A percentile compares a stretch with the other conserved stretches of the same genome.
These are phyloP conservation scores for Phocoena sinus DNA, from an alignment of 2,113 vertebrate genomes.

Conservation along the genomic window DNA sequence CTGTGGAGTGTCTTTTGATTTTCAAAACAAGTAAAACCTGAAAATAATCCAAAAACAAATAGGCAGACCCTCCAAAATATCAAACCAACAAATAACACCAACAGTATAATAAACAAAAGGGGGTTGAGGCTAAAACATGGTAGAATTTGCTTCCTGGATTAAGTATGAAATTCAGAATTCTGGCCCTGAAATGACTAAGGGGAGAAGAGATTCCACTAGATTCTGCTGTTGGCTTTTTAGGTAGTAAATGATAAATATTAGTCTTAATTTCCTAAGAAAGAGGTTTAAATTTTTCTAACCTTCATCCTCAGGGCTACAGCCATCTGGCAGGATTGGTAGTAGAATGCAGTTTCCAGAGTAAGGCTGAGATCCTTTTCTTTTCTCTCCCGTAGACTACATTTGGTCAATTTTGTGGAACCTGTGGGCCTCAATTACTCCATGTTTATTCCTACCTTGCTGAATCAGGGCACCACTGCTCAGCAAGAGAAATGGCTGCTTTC, in stretches of 20 bases:
- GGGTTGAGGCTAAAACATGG: not conserved
- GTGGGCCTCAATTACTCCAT: constrained; percentile 89
- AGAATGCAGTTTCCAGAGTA: not conserved
- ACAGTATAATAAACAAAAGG: not conserved
- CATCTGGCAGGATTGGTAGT: not conserved
- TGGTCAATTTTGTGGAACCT: constrained; percentile 80
- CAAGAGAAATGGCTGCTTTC: constrained; percentile 89
- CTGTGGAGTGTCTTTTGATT: not conserved
- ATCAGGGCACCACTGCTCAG: constrained; percentile 89
- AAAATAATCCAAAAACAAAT: not conserved
- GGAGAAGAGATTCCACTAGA: not conserved
- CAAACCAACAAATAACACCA: not conserved
- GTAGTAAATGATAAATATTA: not conserved
- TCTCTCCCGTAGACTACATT: constrained; percentile 81
- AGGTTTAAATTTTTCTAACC: not conserved
- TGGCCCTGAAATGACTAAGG: not conserved
- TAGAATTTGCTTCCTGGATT: not conserved
- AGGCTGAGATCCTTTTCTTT: constrained; percentile 80
- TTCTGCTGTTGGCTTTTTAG: not conserved
- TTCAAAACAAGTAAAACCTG: not conserved
- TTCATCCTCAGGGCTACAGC: not conserved
- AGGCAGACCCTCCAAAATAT: not conserved
- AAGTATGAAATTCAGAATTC: not conserved
- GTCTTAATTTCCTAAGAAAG: not conserved
- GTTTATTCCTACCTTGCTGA: constrained; percentile 91